These are phyloP conservation scores for Xiphophorus maculatus DNA, from an alignment of 2,113 vertebrate genomes.

Conservation along the genomic window DNA sequence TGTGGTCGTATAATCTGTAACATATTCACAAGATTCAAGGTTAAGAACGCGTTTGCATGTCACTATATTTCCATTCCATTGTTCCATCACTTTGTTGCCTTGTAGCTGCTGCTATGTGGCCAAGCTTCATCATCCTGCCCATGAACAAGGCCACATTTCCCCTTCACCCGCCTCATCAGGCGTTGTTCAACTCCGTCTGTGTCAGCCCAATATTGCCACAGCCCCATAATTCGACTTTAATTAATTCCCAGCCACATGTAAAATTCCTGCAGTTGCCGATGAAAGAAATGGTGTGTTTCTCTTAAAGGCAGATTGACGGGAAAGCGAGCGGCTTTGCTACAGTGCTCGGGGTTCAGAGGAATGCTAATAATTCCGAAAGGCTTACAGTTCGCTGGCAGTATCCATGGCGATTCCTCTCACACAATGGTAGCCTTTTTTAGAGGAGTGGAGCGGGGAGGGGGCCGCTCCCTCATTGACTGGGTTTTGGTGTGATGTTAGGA, in stretches of 20 bases:
- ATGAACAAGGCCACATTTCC: conserved; percentile 56
- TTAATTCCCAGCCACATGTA: conserved; percentile 78
- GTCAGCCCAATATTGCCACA: conserved; percentile 58
- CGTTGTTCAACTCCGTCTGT: conserved; percentile 60
- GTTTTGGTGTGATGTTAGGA: conserved; percentile 67
- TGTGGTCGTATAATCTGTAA: background rate
- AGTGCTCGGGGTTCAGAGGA: conserved; percentile 80
- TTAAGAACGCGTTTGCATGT: background rate
- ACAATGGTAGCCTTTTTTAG: conserved; percentile 85
- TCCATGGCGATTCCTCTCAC: conserved; percentile 84
- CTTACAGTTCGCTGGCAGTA: conserved; percentile 86
- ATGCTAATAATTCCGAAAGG: conserved; percentile 88
- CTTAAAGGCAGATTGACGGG: conserved; percentile 58
- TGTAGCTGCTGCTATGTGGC: conserved; percentile 22
- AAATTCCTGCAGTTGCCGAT: conserved; percentile 72
- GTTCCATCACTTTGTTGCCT: conserved; percentile 4
- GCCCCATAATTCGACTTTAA: conserved; percentile 83
- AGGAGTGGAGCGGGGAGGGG: conserved; percentile 44
- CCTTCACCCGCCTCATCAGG: conserved; percentile 33
- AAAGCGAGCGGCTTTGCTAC: conserved; percentile 76
- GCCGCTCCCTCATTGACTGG: conserved; percentile 49
- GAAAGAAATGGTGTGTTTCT: conserved; percentile 68
- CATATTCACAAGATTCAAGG: background rate
- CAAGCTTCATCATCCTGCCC: conserved; percentile 23
- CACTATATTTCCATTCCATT: background rate